These are phyloP conservation scores for Latrodectus hesperus DNA, from an alignment of 2,888 invertebrate genomes.

Conservation along the genomic window DNA sequence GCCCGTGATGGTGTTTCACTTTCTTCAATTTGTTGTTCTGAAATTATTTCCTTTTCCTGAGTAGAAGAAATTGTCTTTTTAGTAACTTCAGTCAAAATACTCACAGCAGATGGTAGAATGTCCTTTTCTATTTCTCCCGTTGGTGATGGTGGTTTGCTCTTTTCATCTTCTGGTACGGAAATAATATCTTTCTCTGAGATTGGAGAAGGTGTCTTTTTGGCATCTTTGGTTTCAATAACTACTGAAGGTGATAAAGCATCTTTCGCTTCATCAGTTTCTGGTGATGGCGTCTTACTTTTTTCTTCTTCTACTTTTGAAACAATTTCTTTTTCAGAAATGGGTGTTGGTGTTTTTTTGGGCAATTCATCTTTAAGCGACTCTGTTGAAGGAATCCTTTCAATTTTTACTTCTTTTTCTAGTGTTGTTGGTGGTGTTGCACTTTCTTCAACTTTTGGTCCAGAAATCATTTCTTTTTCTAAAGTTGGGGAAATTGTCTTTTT, in stretches of 20 bases:
- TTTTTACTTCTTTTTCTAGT: neutral
- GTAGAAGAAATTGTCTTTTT: neutral
- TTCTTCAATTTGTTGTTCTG: neutral
- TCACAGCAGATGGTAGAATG: too few species aligned
- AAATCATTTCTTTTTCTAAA: neutral
- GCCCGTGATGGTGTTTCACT: neutral
- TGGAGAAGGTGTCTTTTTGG: neutral
- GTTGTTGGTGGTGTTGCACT: neutral
- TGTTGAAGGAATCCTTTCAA: neutral
- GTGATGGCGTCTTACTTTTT: neutral
- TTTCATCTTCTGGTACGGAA: too few species aligned
- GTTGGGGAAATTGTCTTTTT: neutral
- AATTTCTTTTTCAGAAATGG: constrained; percentile 9
- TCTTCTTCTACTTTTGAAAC: neutral
- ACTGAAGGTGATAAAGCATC: too few species aligned
- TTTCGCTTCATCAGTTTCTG: too few species aligned
- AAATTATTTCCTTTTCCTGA: neutral
- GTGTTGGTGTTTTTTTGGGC: neutral
- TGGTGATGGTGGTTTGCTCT: neutral
- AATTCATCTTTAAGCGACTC: too few species aligned
- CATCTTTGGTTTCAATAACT: neutral
- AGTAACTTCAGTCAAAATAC: neutral
- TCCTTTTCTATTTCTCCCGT: neutral
- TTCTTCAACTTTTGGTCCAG: neutral
- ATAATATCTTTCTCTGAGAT: neutral